Evolutionary conservation across 2,113 vertebrate genomes (phyloP), one percentile per base, ranked within the genome.

Genomic region (Tenrec ecaudatus): DNA sequence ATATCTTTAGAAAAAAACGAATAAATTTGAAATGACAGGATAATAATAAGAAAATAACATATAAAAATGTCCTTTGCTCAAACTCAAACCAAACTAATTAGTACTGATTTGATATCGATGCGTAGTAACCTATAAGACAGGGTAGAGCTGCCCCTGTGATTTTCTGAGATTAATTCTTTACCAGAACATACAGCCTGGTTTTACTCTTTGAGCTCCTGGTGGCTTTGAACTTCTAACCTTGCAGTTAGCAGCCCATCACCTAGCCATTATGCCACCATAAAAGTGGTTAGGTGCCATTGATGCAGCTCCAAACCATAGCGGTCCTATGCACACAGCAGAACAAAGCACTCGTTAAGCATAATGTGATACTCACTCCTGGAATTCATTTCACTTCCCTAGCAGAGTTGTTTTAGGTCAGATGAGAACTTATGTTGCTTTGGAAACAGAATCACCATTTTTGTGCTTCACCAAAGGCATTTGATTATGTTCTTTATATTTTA

Each of bases 361-460:
- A 85, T 20, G 6, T 33, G 66, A 71, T 47, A 66, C 25, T 79
- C 20, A 38, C 6, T 9, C 43, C 29, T 31, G 19, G 25, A 76
- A 75, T 6, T 0, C 16, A 57, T 79, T 88, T 86, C 58, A 43
- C 1, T 81, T 19, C 5, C 25, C 4, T 64, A 60, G 1, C 8
- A 23, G 29, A 14, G n/a, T 6, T 31, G 10, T 53, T 89, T 15
- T 60, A 62, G 38, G 1, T 89, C 33, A 76, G 36, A 38, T 53
- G 47, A 92, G 7, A 58, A 76, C n/a, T 53, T 43, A 43, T 66
- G 58, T 23, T 80, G 17, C 25, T 89, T 89, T 79, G 64, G 17
- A 91, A 77, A 86, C 77, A 58, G 69, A 16, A 78, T 43, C 29
- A 5, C 60, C 91, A 87, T 12, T 1, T 81, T 36, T 31, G 57